phyloP scores from a whole-genome alignment of 2,797 vertebrate genomes.

The Amphiprion clarkii region DNA sequence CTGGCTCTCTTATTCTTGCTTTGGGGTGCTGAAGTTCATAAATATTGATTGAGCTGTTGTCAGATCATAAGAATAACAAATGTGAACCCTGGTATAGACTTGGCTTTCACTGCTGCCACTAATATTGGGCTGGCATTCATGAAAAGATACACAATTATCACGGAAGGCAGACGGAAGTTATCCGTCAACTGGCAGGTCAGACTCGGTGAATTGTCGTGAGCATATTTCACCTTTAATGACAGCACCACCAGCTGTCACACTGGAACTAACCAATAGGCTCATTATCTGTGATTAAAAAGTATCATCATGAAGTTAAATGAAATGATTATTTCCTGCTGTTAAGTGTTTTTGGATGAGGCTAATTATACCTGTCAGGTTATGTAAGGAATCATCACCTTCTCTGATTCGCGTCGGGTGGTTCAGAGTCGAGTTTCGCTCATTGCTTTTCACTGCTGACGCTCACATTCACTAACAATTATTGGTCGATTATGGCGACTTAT shows the following conservation, averaged over 20 bases:
- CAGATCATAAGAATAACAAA: constrained; percentile 63
- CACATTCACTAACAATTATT: constrained; percentile 14
- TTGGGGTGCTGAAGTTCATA: constrained; percentile 46
- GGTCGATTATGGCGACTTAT: not conserved
- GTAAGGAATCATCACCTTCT: constrained; percentile 25
- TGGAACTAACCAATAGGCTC: constrained; percentile 61
- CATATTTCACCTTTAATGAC: constrained; percentile 70
- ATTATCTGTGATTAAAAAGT: constrained; percentile 73
- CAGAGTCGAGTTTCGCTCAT: constrained; percentile 21
- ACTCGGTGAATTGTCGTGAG: constrained; percentile 18
- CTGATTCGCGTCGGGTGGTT: constrained; percentile 30
- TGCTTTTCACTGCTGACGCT: constrained; percentile 10
- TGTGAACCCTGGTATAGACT: constrained; percentile 34
- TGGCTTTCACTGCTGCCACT: constrained; percentile 37
- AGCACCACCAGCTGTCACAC: constrained; percentile 59
- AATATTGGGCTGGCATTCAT: constrained; percentile 31
- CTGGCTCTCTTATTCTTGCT: constrained; percentile 28
- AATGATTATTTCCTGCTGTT: constrained; percentile 69
- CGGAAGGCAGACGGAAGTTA: constrained; percentile 41
- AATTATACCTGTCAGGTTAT: constrained; percentile 67
- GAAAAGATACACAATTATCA: constrained; percentile 54
- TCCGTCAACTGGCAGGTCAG: constrained; percentile 53
- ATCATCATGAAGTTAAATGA: constrained; percentile 59
- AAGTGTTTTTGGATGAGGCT: constrained; percentile 65
- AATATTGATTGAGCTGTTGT: constrained; percentile 58